Percentiles rank a stretch among this genome's conserved stretches.
Conservation (phyloP, 2,888 invertebrate genomes). For the Eremobia ochroleuca region DNA sequence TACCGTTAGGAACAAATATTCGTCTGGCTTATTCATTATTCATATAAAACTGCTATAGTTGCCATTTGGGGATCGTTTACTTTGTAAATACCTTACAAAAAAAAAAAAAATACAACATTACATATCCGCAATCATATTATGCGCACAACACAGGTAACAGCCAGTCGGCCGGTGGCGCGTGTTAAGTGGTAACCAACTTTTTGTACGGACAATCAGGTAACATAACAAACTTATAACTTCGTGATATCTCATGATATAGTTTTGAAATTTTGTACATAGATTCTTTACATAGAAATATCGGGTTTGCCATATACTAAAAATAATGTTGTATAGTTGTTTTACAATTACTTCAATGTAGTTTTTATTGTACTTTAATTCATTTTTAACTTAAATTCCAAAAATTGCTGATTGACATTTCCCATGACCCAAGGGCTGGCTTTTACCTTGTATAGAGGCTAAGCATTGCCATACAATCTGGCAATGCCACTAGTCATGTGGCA, state of each 20-base stretch:
- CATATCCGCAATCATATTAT: no score
- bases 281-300: no score
- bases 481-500: neutral
- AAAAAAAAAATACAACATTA: no score
- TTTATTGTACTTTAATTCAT: neutral
- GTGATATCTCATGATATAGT: no score
- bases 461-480: neutral
- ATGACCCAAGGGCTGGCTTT: neutral
- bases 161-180: no score
- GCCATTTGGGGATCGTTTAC: slow-evolving; percentile 34
- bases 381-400: neutral
- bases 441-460: neutral
- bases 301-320: no score
- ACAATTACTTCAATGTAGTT: neutral
- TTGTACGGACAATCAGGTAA: no score
- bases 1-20: slow-evolving; percentile 64
- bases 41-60: slow-evolving; percentile 51
- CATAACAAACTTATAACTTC: no score
- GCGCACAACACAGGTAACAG: no score
- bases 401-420: neutral
- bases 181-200: no score
- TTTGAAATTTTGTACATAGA: no score
- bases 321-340: no score
- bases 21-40: slow-evolving; percentile 66
- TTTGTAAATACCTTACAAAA: slow-evolving; percentile 11